Evolutionary conservation across 2,888 invertebrate species (phyloP).

Genomic region (Campoplex nolae): DNA sequence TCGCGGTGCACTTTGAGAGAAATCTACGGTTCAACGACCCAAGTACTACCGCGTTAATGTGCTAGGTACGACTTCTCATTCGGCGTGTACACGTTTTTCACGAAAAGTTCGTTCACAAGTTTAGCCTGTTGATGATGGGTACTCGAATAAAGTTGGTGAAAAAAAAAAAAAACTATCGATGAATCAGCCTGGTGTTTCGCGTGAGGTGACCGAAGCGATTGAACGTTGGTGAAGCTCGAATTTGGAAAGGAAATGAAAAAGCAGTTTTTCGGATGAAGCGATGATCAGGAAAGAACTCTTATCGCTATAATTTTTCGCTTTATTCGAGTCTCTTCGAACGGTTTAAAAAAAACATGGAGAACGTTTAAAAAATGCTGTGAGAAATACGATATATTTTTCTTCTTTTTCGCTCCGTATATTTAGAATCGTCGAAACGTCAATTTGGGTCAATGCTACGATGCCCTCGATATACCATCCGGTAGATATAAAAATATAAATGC

Average conservation of each 20-base stretch:
- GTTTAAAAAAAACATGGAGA: too few relatives aligned
- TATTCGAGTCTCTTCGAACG: too few relatives aligned
- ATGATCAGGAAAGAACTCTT: too few relatives aligned
- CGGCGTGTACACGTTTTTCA: conserved; percentile 7
- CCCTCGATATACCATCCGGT: background rate
- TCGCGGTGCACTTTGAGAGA: conserved; percentile 41
- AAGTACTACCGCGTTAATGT: conserved; percentile 2
- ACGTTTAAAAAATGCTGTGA: too few relatives aligned
- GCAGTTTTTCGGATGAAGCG: background rate
- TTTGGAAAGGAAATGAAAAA: background rate
- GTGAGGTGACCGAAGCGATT: background rate
- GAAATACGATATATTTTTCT: background rate
- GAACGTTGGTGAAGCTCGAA: background rate
- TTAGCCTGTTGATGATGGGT: background rate
- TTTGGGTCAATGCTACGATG: conserved; percentile 25
- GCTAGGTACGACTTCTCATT: background rate
- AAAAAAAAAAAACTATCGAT: background rate
- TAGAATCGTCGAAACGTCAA: conserved; percentile 2
- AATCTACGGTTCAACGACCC: conserved; percentile 73
- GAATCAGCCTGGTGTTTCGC: background rate
- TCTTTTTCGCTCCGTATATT: background rate
- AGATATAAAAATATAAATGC: background rate
- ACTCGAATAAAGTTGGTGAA: background rate
- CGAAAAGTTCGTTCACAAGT: background rate
- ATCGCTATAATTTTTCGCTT: too few relatives aligned